Evolutionary conservation across 2,113 vertebrate species (phyloP), one percentile per base, ranked within the genome.

Genomic region (Cisticola juncidis): DNA sequence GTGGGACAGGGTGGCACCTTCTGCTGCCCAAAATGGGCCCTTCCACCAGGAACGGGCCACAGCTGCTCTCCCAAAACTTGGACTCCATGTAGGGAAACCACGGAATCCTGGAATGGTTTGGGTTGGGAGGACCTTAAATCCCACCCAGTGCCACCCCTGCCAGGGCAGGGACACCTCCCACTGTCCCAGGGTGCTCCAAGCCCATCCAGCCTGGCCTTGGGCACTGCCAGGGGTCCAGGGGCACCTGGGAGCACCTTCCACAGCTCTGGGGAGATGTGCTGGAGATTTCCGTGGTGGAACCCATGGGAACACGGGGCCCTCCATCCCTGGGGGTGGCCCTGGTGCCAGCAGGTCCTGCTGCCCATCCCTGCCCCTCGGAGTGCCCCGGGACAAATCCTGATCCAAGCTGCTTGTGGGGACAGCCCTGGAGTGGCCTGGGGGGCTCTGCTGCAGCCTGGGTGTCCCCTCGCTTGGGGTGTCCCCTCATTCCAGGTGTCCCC

Each of bases 11-110:
- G 2, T 3, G 2, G 47, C 12, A 2, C 28, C 33, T 76, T 5
- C 25, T n/a, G 69, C 77, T 25, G 4, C 45, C 58, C n/a, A 20
- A 0, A 28, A 38, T 1, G 45, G 44, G 3, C 22, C 22, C 40
- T 15, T 35, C 4, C 1, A 1, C 3, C 0, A 0, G 57, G 61
- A 12, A 13, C 2, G 53, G 36, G 42, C 5, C 8, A 54, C 9
- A 33, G 14, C 16, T 16, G 9, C 0, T 71, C 51, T 61, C 9
- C 26, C 5, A 18, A 10, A 23, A 23, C 10, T 0, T 1, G 35
- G 31, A 3, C 9, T 11, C 1, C 0, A 4, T 1, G n/a, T 1
- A 9, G 48, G 9, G n/a, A 2, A 4, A 0, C 5, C 33, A 0
- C 3, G 33, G 53, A 58, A 17, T 58, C 36, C 5, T 17, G 44